Base-by-base conservation (phyloP, 2,888 invertebrate genomes). In the Lissocephala sabroskyi region DNA sequence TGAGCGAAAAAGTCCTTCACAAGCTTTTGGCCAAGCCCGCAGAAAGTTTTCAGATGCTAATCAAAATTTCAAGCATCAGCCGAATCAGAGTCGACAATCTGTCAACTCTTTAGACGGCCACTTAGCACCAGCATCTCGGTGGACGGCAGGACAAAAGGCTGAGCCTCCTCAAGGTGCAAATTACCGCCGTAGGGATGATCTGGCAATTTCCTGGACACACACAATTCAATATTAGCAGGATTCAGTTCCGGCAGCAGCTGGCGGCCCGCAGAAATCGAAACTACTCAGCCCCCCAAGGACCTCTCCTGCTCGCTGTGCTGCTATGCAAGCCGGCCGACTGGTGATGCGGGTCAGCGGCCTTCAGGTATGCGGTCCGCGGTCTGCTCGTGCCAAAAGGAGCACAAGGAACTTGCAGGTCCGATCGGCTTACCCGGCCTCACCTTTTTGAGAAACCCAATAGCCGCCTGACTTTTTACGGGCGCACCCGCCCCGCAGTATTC, bases 361-460 rank as follows among this genome's bases (percentile, higher is more conserved):
- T 13, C 52, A 54, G 75, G 70, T 59, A 71, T 68, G 55, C 47
- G 6, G 28, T 19, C 26, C 4, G 10, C 17, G 53, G 62, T 40
- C n/a, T n/a, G n/a, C 59, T 49, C 78, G 75, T 74, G 70, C 71
- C 75, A 77, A 23, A 23, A 70, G 68, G 68, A 77, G 78, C 71
- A 57, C 67, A 57, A 57, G 68, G 59, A 59, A 61, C 47, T 56
- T 65, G 55, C 56, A 51, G 4, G 32, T 11, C 11, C 23, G 39
- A 74, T 77, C 78, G 56, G 52, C 51, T 76, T 65, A 59, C 74
- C 51, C 18, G 41, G 58, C 45, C 43, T n/a, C n/a, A n/a, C n/a
- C 39, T 30, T 44, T 53, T 35, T 50, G 62, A n/a, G n/a, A 54
- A 65, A 68, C 57, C 52, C 48, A 62, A 64, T 75, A 67, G 60